phyloP scores from a whole-genome alignment of 2,113 vertebrate species.

The Corynorhinus townsendii region DNA sequence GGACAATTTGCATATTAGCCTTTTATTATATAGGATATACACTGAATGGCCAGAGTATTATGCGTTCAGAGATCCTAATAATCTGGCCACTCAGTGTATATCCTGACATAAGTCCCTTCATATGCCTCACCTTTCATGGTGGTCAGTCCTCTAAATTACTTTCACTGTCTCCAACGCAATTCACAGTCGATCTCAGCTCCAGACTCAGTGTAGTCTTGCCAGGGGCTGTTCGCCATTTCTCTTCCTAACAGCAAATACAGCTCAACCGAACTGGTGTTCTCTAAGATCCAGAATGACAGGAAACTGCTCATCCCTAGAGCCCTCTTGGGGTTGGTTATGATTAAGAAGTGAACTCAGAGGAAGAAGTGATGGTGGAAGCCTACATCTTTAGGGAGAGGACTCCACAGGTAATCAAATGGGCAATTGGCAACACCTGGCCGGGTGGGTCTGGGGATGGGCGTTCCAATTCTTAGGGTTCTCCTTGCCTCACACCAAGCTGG shows the following conservation, averaged over 20 bases:
- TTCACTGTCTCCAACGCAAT: background rate
- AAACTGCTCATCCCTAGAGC: background rate
- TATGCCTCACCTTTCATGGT: background rate
- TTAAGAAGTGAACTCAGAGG: background rate
- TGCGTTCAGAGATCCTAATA: too few species aligned
- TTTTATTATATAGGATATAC: too few species aligned
- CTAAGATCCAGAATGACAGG: background rate
- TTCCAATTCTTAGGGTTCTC: background rate
- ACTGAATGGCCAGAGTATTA: too few species aligned
- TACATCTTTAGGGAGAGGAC: background rate
- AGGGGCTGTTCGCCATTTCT: background rate
- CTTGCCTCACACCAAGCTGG: background rate
- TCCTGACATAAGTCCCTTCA: background rate
- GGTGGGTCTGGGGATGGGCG: background rate
- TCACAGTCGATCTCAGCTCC: background rate
- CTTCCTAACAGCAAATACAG: background rate
- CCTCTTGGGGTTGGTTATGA: background rate
- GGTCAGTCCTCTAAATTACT: background rate
- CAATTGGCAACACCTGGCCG: background rate
- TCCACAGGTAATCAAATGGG: background rate
- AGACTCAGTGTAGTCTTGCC: background rate
- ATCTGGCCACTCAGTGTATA: too few species aligned
- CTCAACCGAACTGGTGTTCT: background rate
- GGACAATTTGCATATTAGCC: too few species aligned
- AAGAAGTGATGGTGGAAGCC: background rate